Conservation (phyloP, 2,888 invertebrate genomes). For the Orgyia antiqua region DNA sequence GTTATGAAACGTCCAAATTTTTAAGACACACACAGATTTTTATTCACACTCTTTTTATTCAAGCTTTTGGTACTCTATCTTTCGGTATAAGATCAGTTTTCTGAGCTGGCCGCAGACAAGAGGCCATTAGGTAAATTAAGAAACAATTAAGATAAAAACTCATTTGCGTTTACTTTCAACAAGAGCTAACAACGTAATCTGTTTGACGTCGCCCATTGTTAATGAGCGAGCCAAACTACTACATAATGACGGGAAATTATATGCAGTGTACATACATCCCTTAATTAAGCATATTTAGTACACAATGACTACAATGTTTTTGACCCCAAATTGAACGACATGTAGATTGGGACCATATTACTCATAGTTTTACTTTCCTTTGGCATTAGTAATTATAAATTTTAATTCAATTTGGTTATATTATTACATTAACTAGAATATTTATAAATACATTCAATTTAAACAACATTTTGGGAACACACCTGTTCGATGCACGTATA, state of each 20-base stretch:
- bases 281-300: conserved; percentile 49
- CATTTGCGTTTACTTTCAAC: not conserved
- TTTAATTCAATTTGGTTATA: too few species aligned
- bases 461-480: too few species aligned
- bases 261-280: conserved; percentile 36
- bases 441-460: too few species aligned
- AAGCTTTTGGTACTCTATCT: too few species aligned
- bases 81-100: too few species aligned
- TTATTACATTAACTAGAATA: too few species aligned
- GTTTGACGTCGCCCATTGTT: conserved; percentile 4
- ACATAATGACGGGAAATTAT: conserved; percentile 33
- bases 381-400: not conserved
- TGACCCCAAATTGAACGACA: conserved; percentile 36
- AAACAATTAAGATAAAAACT: not conserved
- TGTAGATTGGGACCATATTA: conserved; percentile 32
- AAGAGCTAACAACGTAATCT: conserved; percentile 6
- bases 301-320: conserved; percentile 39
- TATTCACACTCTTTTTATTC: too few species aligned
- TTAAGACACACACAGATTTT: too few species aligned
- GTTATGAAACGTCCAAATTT: too few species aligned
- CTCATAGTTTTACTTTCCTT: conserved; percentile 17
- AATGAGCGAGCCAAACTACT: conserved; percentile 15
- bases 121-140: too few species aligned
- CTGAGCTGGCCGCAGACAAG: too few species aligned
- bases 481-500: too few species aligned